Percentiles rank a stretch among this genome's conserved stretches.
These are phyloP conservation scores for Agriopis aurantiaria DNA, from an alignment of 2,888 invertebrate genomes.

Conservation along the genomic window DNA sequence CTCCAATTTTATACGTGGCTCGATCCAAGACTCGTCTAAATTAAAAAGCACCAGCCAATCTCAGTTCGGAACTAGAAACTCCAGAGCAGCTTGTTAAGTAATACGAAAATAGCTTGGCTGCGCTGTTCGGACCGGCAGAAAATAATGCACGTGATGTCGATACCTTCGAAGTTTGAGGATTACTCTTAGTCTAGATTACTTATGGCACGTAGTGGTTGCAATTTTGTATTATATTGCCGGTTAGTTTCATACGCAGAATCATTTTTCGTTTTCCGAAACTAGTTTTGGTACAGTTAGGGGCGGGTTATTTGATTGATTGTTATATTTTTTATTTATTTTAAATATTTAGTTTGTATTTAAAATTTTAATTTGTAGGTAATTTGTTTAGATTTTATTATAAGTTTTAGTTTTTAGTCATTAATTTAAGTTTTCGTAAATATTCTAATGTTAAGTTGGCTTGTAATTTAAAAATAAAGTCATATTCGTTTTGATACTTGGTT, in stretches of 20 bases:
- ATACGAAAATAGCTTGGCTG: slow-evolving; percentile 59
- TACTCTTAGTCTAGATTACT: slow-evolving; percentile 78
- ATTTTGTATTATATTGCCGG: slow-evolving; percentile 50
- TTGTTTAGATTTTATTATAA: too few relatives aligned
- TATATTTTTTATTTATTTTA: too few relatives aligned
- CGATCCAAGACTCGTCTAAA: slow-evolving; percentile 34
- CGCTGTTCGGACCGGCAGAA: slow-evolving; percentile 59
- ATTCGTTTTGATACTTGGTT: too few relatives aligned
- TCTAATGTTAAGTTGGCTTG: too few relatives aligned
- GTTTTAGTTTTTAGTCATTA: too few relatives aligned
- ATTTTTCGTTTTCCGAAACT: background rate
- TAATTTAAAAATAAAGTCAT: too few relatives aligned
- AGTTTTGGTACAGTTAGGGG: too few relatives aligned
- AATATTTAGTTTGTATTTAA: too few relatives aligned
- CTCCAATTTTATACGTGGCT: slow-evolving; percentile 24
- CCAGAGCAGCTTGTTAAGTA: slow-evolving; percentile 37
- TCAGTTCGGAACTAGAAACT: slow-evolving; percentile 41
- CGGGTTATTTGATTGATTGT: too few relatives aligned
- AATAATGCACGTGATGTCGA: slow-evolving; percentile 75
- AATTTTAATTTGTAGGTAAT: too few relatives aligned
- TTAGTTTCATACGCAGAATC: background rate
- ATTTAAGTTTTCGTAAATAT: too few relatives aligned
- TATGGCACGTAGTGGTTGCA: slow-evolving; percentile 58
- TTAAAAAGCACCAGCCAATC: slow-evolving; percentile 48
- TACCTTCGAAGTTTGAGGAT: slow-evolving; percentile 74